Base-by-base conservation (phyloP, 2,113 vertebrate genomes). In the Anguilla japonica region DNA sequence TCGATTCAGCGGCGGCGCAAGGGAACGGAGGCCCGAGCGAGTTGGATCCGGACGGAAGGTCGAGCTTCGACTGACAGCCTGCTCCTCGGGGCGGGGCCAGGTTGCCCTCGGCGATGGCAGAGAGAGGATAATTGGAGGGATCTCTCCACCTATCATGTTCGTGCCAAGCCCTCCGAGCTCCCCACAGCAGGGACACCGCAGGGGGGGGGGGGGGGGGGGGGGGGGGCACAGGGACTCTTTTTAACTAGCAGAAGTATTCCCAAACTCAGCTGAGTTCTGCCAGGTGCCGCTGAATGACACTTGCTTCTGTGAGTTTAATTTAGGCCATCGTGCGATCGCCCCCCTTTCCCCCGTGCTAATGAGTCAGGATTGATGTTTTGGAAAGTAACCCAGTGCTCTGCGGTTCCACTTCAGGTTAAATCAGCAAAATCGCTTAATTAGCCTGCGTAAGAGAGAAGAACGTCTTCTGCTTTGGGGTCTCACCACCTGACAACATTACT, bases 31-130 rank as follows among this genome's bases (percentile, higher is more conserved):
- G 91, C 89, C 90, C 67, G 79, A 83, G 41, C 87, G 83, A 86
- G 71, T 84, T 67, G 43, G 84, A 86, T 43, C 63, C 88, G 87
- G 87, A 90, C 84, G 84, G 40, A 0, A 41, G 43, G 85, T 86
- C 18, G 2, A 16, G 56, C 83, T 43, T 79, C 91, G 94, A 94
- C 87, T 93, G 92, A 93, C 92, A 88, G 91, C 88, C 90, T 89
- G 89, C 91, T 92, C 89, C 29, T 13, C 2, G 9, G 71, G n/a
- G 83, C 26, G 90, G 90, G 29, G 56, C 83, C 34, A 57, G 84
- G 86, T 82, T 67, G 81, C 86, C 84, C 86, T 89, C 89, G 60
- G 71, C 81, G 43, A 53, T 26, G 83, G 91, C 83, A 91, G 84
- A 88, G 88, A 86, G 84, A 83, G 2, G 88, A 91, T 93, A 91